phyloP scores from a whole-genome alignment of 2,888 invertebrate species.

The Aphodius granarius region DNA sequence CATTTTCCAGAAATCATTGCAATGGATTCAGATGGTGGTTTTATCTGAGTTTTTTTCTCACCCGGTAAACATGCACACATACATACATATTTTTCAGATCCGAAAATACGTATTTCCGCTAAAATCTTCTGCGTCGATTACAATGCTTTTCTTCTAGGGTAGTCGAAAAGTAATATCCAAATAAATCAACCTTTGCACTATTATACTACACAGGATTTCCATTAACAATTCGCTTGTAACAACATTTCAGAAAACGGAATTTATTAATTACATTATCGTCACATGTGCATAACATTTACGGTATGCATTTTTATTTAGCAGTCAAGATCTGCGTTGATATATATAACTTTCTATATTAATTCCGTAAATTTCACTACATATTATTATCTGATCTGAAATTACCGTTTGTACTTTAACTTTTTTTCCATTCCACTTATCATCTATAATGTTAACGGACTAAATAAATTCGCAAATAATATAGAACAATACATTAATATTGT shows the following conservation, averaged over 20 bases:
- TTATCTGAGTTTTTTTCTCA: too few relatives aligned
- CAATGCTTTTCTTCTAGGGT: too few relatives aligned
- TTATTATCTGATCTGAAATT: not conserved
- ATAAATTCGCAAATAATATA: not conserved
- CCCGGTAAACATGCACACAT: too few relatives aligned
- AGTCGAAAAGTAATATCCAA: too few relatives aligned
- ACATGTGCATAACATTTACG: not conserved
- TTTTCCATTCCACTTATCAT: not conserved
- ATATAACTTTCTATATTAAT: not conserved
- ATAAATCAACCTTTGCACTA: too few relatives aligned
- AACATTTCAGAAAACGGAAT: not conserved
- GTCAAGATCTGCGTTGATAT: not conserved
- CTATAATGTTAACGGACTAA: not conserved
- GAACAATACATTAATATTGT: not conserved
- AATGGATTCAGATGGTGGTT: too few relatives aligned
- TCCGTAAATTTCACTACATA: not conserved
- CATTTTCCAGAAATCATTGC: too few relatives aligned
- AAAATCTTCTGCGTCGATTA: too few relatives aligned
- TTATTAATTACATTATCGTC: not conserved
- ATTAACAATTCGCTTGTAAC: too few relatives aligned
- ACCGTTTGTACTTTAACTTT: not conserved
- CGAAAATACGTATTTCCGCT: too few relatives aligned
- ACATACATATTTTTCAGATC: too few relatives aligned
- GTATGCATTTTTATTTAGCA: not conserved
- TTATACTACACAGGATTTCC: too few relatives aligned